Percentiles rank a stretch among this genome's conserved stretches.
These are phyloP conservation scores for Amiota communis DNA, from an alignment of 2,888 invertebrate species.

Conservation along the genomic window DNA sequence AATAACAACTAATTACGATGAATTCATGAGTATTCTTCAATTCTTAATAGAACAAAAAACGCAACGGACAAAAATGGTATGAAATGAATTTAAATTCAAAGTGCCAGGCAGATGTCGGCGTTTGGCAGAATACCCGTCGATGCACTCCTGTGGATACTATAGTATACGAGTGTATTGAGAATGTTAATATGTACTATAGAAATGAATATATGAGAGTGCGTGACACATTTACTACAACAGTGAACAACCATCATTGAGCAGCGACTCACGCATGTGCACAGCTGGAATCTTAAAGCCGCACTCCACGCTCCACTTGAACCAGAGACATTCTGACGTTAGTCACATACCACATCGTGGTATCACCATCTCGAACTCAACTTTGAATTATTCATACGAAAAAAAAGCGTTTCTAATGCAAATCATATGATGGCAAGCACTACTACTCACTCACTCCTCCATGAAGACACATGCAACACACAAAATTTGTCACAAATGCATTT, in stretches of 20 bases:
- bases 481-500: constrained; percentile 13
- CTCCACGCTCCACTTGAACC: constrained; percentile 20
- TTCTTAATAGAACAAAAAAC: neutral
- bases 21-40: neutral
- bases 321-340: constrained; percentile 2
- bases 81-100: constrained; percentile 4
- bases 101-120: constrained; percentile 7
- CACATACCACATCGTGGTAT: neutral
- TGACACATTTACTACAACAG: neutral
- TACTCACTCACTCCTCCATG: neutral
- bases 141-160: neutral
- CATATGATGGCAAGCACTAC: constrained; percentile 7
- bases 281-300: constrained; percentile 13
- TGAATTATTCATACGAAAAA: constrained; percentile 48
- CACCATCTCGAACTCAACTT: constrained; percentile 48
- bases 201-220: neutral
- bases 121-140: neutral
- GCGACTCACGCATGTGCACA: constrained; percentile 16
- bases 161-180: neutral
- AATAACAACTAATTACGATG: constrained; percentile 10
- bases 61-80: neutral
- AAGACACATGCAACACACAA: constrained; percentile 12
- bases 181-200: neutral
- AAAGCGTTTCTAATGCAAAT: constrained; percentile 28
- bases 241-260: neutral